Conservation (phyloP, 2,797 vertebrate genomes). For the Rhinatrema bivittatum region DNA sequence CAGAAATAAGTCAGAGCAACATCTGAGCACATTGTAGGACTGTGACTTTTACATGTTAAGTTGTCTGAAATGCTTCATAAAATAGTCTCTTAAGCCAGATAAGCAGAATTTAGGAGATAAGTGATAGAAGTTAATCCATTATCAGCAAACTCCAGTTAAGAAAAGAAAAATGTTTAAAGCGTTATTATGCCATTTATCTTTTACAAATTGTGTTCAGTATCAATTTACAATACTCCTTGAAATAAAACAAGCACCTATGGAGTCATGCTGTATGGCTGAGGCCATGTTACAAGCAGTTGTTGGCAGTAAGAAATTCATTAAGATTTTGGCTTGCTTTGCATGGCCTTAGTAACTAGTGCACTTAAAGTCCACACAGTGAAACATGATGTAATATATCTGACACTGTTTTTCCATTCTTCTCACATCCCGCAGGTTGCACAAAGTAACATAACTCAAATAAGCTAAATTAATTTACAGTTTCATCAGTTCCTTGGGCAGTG, state of each 20-base stretch:
- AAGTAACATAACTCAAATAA: constrained; percentile 67
- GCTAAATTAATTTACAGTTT: constrained; percentile 54
- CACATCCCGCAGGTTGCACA: constrained; percentile 57
- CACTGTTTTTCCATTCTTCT: constrained; percentile 52
- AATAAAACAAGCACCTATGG: constrained; percentile 5
- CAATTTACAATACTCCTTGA: constrained; percentile 4
- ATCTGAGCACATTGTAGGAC: constrained; percentile 57
- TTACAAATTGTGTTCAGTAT: too few species aligned
- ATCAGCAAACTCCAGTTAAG: constrained; percentile 2
- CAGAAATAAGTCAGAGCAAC: constrained; percentile 49
- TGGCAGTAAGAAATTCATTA: constrained; percentile 40
- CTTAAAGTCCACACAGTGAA: constrained; percentile 56
- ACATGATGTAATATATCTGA: constrained; percentile 64
- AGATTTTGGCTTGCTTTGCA: constrained; percentile 35
- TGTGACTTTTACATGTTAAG: constrained; percentile 45
- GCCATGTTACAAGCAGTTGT: constrained; percentile 17
- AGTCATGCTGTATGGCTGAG: too few species aligned
- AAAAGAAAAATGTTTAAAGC: too few species aligned
- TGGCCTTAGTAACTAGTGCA: constrained; percentile 35
- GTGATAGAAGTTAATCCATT: constrained; percentile 17
- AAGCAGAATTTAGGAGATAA: constrained; percentile 2
- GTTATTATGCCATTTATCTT: too few species aligned
- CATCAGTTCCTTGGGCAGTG: constrained; percentile 26
- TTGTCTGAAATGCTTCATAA: constrained; percentile 24
- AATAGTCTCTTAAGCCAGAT: constrained; percentile 19